Base-by-base conservation (phyloP, 2,888 invertebrate species). In the Pachymerium ferrugineum region DNA sequence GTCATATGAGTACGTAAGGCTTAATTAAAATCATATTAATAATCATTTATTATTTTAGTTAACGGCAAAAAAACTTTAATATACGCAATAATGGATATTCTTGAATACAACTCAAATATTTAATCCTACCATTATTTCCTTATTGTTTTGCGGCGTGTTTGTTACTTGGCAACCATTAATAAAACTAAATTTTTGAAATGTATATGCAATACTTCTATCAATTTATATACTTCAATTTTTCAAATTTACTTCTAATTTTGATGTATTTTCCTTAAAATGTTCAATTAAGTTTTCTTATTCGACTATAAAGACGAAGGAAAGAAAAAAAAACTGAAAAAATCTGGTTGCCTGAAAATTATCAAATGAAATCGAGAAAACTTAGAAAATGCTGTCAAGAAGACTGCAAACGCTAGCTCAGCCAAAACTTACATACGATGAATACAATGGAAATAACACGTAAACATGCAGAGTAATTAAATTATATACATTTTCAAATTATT, bases 171-270 rank as follows among this genome's bases (percentile, higher is more conserved):
- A 62, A 62, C 62, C 62, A 22, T 12, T 8, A 62, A n/a, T n/a
- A n/a, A n/a, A n/a, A 28, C 62, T 28, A 62, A 62, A 62, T 62
- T 62, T 62, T 10, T 0, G 12, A 62, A 62, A 62, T 62, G 62
- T 62, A n/a, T 62, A 62, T 62, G 62, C 62, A 62, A 22, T 62
- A 62, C n/a, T 62, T 62, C 14, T 62, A 62, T 12, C 62, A 62
- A 28, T 62, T 62, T 62, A 62, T 62, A 28, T 62, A 62, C 62
- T 28, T 62, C 14, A 22, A 62, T 62, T 62, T 62, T 62, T 62
- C 62, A 28, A 62, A 62, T 62, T 62, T 62, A 62, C 62, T 62
- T 22, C 28, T 62, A 0, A n/a, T 62, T 12, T 10, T 62, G 5
- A 62, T 62, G 62, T 62, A 62, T 8, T 62, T 62, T 12, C 62